Conservation (phyloP, 2,797 vertebrate species). For the Hoplostethus mediterraneus region DNA sequence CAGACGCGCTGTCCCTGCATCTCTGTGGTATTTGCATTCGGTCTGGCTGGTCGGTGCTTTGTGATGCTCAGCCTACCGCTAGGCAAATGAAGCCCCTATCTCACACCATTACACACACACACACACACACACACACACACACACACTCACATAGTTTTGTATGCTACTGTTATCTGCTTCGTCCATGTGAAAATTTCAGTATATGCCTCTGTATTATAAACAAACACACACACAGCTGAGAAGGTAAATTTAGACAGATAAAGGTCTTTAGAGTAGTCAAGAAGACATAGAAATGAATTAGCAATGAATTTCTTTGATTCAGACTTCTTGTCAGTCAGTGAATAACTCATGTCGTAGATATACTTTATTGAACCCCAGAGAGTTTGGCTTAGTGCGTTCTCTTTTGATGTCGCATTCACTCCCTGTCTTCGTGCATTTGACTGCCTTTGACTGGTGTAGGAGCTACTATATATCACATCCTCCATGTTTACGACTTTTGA, state of each 20-base stretch:
- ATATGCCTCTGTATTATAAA: background rate
- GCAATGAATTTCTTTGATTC: too few species aligned
- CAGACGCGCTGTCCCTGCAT: constrained; percentile 30
- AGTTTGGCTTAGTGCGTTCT: too few species aligned
- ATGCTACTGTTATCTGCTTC: constrained; percentile 35
- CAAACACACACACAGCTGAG: background rate
- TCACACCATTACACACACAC: constrained; percentile 33
- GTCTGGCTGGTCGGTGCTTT: constrained; percentile 55
- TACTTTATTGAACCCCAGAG: too few species aligned
- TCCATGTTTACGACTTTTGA: too few species aligned
- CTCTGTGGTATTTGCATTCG: constrained; percentile 67
- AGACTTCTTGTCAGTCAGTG: too few species aligned
- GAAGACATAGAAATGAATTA: background rate
- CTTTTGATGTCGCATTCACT: too few species aligned
- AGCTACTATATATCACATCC: too few species aligned
- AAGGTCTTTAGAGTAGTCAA: too few species aligned
- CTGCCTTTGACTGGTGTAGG: background rate
- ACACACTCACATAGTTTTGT: constrained; percentile 28
- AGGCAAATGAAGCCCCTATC: constrained; percentile 65
- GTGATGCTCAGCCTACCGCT: constrained; percentile 57
- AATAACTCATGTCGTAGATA: too few species aligned
- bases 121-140: constrained; percentile 18
- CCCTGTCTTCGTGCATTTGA: background rate
- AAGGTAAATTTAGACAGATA: too few species aligned
- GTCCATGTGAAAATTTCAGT: constrained; percentile 3